Evolutionary conservation across 1,140 invertebrate species (phyloP).

Genomic region (Atopsyche davidsoni): DNA sequence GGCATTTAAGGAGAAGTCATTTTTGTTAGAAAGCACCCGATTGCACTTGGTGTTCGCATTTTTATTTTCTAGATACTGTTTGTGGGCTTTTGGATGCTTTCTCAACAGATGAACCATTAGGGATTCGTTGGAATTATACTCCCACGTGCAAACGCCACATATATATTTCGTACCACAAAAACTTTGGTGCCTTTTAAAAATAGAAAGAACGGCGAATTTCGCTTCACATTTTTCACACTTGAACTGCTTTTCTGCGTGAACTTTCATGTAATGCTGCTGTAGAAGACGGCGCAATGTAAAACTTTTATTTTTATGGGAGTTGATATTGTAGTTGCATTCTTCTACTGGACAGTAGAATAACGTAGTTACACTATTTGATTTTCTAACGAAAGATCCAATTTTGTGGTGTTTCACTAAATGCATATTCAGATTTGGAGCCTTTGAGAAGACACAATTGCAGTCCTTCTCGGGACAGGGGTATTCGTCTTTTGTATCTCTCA

Average conservation of each 20-base stretch:
- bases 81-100: conserved; percentile 12
- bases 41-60: neutral
- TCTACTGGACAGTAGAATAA: conserved; percentile 9
- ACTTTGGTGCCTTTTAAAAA: conserved; percentile 3
- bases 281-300: conserved; percentile 8
- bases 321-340: conserved; percentile 7
- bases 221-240: conserved; percentile 8
- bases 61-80: conserved; percentile 1
- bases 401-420: conserved; percentile 18
- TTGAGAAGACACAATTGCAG: conserved; percentile 8
- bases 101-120: conserved; percentile 12
- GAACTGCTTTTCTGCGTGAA: conserved; percentile 11
- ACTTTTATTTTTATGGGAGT: neutral
- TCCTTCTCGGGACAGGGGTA: conserved; percentile 8
- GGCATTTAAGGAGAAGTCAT: no score
- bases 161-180: conserved; percentile 6
- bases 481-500: neutral
- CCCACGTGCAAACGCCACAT: conserved; percentile 10
- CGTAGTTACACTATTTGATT: neutral
- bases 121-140: conserved; percentile 14
- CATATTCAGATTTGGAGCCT: conserved; percentile 11
- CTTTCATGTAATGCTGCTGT: conserved; percentile 17
- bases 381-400: conserved; percentile 1
- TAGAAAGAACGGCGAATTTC: conserved; percentile 3
- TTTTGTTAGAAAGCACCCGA: neutral